Evolutionary conservation across 2,113 vertebrate genomes (phyloP).

Genomic region (Seriola quinqueradiata): DNA sequence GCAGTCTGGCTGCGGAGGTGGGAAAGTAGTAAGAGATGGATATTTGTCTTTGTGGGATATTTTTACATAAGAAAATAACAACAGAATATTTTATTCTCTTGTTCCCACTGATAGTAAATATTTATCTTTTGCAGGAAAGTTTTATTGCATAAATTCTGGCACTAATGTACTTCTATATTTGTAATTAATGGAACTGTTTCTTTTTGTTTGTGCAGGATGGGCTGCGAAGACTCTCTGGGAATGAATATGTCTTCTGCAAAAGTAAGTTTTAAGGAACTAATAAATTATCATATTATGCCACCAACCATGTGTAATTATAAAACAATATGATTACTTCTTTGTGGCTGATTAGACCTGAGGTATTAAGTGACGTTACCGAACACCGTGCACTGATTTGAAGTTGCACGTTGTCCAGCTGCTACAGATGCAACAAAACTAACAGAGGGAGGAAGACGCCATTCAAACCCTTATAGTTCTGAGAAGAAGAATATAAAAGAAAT

Average conservation of each 20-base stretch:
- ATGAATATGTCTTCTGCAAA: constrained; percentile 94
- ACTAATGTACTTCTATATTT: not conserved
- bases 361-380: not conserved
- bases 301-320: not conserved
- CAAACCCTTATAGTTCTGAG: too few species aligned
- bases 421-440: not conserved
- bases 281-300: not conserved
- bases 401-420: too few species aligned
- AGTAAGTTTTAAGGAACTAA: constrained; percentile 84
- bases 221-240: constrained; percentile 92
- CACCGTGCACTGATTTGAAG: too few species aligned
- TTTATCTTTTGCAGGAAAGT: not conserved
- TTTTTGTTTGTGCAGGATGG: constrained; percentile 87
- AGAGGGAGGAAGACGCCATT: not conserved
- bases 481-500: too few species aligned
- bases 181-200: not conserved
- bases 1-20: too few species aligned
- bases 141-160: not conserved
- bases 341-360: not conserved
- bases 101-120: not conserved
- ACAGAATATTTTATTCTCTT: too few species aligned
- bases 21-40: too few species aligned
- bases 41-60: not conserved
- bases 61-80: not conserved
- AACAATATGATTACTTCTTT: too few species aligned